Conservation (phyloP, 2,888 invertebrate genomes). For the Actias luna region DNA sequence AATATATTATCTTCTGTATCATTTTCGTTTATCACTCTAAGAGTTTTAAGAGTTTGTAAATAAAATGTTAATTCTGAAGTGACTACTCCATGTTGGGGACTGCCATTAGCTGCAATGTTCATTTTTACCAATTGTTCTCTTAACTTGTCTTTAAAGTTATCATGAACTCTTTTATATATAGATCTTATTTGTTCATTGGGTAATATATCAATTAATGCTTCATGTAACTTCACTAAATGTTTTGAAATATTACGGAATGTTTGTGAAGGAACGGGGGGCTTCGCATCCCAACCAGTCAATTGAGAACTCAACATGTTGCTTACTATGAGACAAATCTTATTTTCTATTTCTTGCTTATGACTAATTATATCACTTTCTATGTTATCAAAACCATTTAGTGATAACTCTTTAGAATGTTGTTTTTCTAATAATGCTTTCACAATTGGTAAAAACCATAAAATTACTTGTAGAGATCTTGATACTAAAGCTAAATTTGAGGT, state of each 20-base stretch:
- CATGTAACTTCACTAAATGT: constrained; percentile 94
- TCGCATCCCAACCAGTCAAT: constrained; percentile 94
- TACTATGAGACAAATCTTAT: constrained; percentile 95
- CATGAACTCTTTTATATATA: constrained; percentile 90
- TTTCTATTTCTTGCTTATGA: constrained; percentile 95
- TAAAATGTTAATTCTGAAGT: constrained; percentile 96
- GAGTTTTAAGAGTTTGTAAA: constrained; percentile 90
- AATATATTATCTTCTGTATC: constrained; percentile 89
- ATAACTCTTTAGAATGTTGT: constrained; percentile 74
- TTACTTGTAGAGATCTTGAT: constrained; percentile 90
- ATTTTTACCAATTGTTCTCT: constrained; percentile 91
- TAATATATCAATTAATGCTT: constrained; percentile 92
- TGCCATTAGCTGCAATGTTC: constrained; percentile 97
- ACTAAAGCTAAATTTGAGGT: constrained; percentile 95
- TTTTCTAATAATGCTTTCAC: constrained; percentile 86
- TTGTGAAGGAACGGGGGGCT: constrained; percentile 96
- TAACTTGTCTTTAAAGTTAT: constrained; percentile 92
- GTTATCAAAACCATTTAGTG: constrained; percentile 83
- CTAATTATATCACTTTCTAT: constrained; percentile 91
- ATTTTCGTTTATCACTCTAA: constrained; percentile 88
- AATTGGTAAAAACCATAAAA: constrained; percentile 89
- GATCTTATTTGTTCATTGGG: constrained; percentile 89
- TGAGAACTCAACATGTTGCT: constrained; percentile 91
- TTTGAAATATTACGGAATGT: constrained; percentile 92
- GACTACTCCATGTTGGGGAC: constrained; percentile 97